Percentiles rank a stretch among this genome's conserved stretches.
phyloP scores from a whole-genome alignment of 35 echinoderm and acorn worm species.

The Heliocidaris erythrogramma region DNA sequence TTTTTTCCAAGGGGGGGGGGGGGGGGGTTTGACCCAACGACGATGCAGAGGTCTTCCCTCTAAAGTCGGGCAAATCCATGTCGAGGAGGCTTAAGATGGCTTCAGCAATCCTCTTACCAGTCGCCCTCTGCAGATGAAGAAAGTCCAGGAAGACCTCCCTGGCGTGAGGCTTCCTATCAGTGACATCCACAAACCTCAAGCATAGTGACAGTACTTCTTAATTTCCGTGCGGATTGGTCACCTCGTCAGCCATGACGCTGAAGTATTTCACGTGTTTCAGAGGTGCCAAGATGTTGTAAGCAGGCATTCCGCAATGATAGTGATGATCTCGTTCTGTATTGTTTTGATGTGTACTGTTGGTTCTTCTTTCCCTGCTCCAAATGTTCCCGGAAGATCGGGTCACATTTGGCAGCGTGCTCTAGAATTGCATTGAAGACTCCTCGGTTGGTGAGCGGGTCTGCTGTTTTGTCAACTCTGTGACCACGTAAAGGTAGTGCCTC shows the following conservation, averaged over 20 bases:
- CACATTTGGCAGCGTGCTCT: conserved; percentile 37
- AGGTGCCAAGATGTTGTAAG: neutral
- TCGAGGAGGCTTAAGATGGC: no score
- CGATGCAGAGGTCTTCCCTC: no score
- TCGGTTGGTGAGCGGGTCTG: conserved; percentile 40
- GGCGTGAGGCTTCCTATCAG: conserved; percentile 3
- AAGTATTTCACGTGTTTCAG: conserved; percentile 42
- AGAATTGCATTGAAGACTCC: conserved; percentile 53
- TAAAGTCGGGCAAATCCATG: no score
- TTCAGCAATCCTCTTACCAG: no score
- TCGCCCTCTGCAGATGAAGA: conserved; percentile 46
- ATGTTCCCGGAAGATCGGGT: conserved; percentile 30
- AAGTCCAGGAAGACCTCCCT: conserved; percentile 43
- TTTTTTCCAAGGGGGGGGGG: no score
- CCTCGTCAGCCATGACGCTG: conserved; percentile 49
- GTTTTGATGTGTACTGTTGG: conserved; percentile 53
- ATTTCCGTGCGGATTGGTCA: conserved; percentile 48
- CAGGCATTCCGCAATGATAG: neutral
- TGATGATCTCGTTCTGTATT: conserved; percentile 52
- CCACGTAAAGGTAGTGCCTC: conserved; percentile 45
- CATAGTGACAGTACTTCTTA: conserved; percentile 53
- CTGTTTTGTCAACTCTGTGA: conserved; percentile 50
- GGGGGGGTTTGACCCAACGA: no score
- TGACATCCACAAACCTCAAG: conserved; percentile 30
- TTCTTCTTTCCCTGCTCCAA: conserved; percentile 33